Percentiles rank a stretch among this genome's conserved stretches.
phyloP scores from a whole-genome alignment of 2,113 vertebrate genomes.

The Hystrix brachyura region DNA sequence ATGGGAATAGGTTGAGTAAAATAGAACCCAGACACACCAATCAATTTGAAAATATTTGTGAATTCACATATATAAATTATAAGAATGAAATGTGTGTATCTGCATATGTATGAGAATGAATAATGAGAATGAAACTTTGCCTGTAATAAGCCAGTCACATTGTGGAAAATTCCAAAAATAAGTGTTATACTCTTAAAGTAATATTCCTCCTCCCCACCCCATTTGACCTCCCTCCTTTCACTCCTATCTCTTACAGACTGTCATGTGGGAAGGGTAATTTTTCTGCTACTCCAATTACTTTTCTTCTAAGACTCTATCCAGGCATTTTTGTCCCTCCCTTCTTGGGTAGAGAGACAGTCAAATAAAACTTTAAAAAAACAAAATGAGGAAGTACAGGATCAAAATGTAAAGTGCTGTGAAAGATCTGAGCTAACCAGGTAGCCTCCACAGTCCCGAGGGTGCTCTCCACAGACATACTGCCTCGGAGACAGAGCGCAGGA shows the following conservation, averaged over 20 bases:
- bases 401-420: neutral
- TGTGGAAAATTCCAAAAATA: neutral
- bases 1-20: neutral
- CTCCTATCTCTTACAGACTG: neutral
- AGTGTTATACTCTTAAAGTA: neutral
- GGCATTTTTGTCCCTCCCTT: neutral
- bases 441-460: neutral
- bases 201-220: neutral
- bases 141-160: neutral
- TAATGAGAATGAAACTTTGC: neutral
- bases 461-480: neutral
- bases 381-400: neutral
- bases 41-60: neutral
- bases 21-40: neutral
- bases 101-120: neutral
- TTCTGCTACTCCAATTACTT: neutral
- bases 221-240: neutral
- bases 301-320: neutral
- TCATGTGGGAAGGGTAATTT: neutral
- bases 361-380: neutral
- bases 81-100: neutral
- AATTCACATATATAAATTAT: neutral
- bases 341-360: neutral
- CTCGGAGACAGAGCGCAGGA: neutral
- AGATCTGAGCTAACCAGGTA: neutral